Evolutionary conservation across 2,888 invertebrate genomes (phyloP).

Genomic region (Callinectes sapidus): DNA sequence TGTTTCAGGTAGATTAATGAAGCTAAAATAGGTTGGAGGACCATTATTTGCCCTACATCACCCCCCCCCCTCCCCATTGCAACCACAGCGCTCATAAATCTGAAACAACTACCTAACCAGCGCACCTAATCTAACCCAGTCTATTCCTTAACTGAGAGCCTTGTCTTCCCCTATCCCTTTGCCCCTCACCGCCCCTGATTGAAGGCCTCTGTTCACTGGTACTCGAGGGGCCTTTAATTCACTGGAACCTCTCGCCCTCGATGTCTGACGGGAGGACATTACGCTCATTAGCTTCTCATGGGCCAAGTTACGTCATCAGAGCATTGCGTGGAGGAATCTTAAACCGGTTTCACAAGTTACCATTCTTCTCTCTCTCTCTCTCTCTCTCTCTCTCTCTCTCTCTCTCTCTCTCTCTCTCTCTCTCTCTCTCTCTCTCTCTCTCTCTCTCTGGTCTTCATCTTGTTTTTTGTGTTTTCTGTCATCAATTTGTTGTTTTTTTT

Average conservation of each 20-base stretch:
- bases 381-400: neutral
- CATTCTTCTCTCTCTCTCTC: neutral
- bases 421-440: neutral
- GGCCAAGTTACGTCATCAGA: neutral
- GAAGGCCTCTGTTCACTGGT: neutral
- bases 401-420: neutral
- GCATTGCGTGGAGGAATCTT: neutral
- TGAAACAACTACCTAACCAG: neutral
- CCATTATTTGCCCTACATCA: neutral
- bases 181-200: neutral
- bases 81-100: neutral
- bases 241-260: neutral
- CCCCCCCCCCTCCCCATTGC: neutral
- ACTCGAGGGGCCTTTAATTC: neutral
- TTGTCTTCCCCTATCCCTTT: neutral
- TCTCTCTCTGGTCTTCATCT: neutral
- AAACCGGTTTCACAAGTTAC: no score
- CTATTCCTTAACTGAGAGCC: no score
- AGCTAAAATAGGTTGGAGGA: neutral
- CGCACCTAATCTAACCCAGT: no score
- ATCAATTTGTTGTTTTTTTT: neutral
- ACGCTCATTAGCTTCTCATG: neutral
- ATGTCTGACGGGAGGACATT: neutral
- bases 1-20: neutral
- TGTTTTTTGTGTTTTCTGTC: neutral